phyloP scores from a whole-genome alignment of 2,797 vertebrate species.

The Trachurus trachurus region DNA sequence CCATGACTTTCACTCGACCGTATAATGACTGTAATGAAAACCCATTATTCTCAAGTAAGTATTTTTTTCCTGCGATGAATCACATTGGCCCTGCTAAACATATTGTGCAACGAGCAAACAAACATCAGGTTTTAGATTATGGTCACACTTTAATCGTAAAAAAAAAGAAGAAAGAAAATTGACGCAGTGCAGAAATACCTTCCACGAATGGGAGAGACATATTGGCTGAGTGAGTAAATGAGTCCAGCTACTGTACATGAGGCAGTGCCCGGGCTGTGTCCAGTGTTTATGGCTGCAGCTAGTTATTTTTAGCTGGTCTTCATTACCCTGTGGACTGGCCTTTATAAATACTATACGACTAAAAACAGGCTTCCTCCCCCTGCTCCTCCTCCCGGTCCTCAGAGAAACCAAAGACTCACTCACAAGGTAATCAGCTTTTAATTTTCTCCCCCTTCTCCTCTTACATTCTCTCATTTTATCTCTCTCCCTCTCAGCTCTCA shows the following conservation, averaged over 20 bases:
- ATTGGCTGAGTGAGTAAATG: not conserved
- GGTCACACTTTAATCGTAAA: constrained; percentile 16
- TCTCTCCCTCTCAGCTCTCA: constrained; percentile 35
- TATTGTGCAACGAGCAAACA: constrained; percentile 14
- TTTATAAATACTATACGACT: constrained; percentile 71
- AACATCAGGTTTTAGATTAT: constrained; percentile 24
- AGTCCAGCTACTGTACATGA: constrained; percentile 21
- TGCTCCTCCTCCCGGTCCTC: constrained; percentile 40
- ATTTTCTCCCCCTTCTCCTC: constrained; percentile 65
- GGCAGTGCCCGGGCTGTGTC: constrained; percentile 24
- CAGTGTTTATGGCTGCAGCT: constrained; percentile 46
- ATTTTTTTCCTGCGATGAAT: constrained; percentile 10
- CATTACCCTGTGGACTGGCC: constrained; percentile 64
- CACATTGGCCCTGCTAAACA: constrained; percentile 7
- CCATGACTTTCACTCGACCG: constrained; percentile 54
- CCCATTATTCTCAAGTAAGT: constrained; percentile 52
- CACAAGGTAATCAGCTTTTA: constrained; percentile 81
- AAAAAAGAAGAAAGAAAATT: constrained; percentile 4
- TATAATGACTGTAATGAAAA: constrained; percentile 69
- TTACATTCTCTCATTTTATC: constrained; percentile 62
- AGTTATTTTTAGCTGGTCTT: constrained; percentile 72
- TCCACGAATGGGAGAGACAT: constrained; percentile 6
- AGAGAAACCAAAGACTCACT: constrained; percentile 68
- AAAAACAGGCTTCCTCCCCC: constrained; percentile 49
- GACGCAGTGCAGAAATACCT: constrained; percentile 12